A percentile compares a stretch with the other conserved stretches of the same genome.
phyloP scores from a whole-genome alignment of 2,113 vertebrate species.

The Pluvianellus socialis region DNA sequence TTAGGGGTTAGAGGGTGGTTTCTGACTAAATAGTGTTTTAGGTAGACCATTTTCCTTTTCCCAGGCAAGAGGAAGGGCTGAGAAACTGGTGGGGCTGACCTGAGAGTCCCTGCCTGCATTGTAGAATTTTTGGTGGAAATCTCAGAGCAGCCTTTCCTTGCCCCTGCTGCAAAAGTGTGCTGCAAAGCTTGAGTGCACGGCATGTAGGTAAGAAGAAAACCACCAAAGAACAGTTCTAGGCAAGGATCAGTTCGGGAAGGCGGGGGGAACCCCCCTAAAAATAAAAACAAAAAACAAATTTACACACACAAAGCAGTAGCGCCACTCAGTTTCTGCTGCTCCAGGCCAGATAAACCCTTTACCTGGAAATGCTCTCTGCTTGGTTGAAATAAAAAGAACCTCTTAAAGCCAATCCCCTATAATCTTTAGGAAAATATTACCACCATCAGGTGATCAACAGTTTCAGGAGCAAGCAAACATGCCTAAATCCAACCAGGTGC shows the following conservation, averaged over 20 bases:
- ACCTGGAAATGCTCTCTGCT: neutral
- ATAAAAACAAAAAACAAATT: neutral
- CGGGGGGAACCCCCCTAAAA: too few relatives aligned
- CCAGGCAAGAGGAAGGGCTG: neutral
- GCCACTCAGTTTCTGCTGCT: neutral
- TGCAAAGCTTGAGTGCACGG: neutral
- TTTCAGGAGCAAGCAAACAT: neutral
- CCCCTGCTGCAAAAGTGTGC: neutral
- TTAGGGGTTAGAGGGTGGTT: neutral
- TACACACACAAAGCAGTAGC: fast-evolving
- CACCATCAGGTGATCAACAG: neutral
- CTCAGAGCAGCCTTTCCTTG: neutral
- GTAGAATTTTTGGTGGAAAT: neutral
- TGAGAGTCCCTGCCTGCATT: neutral
- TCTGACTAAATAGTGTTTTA: neutral
- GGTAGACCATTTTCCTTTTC: neutral
- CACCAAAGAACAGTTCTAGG: neutral
- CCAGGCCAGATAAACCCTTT: neutral
- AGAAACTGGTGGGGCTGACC: neutral
- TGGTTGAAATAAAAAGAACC: neutral
- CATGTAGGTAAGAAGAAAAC: neutral
- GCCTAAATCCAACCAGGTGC: neutral
- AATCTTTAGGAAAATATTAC: neutral
- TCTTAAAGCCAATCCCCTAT: neutral
- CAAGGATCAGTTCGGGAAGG: too few relatives aligned